Percentiles rank a stretch among this genome's conserved stretches.
These are phyloP conservation scores for Anguilla japonica DNA, from an alignment of 2,113 vertebrate genomes.

Conservation along the genomic window DNA sequence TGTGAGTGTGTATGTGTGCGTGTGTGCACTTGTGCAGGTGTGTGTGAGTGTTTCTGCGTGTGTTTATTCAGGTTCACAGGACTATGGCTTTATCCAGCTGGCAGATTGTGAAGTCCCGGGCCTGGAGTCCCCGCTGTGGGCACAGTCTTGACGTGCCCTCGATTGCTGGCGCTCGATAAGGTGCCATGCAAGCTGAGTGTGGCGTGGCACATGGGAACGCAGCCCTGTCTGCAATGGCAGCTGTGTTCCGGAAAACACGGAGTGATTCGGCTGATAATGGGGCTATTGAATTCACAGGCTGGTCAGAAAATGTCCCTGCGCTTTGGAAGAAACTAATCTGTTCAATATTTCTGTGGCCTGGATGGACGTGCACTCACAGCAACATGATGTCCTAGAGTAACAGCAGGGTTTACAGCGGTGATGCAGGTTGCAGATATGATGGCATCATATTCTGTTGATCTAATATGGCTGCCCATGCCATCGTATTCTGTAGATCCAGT, in stretches of 20 bases:
- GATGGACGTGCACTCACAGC: neutral
- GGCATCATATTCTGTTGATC: neutral
- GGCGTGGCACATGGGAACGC: neutral
- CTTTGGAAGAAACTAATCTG: neutral
- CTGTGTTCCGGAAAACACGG: neutral
- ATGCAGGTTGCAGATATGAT: neutral
- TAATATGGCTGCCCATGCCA: neutral
- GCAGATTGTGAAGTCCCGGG: neutral
- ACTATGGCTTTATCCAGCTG: neutral
- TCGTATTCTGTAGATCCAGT: neutral
- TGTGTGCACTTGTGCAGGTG: neutral
- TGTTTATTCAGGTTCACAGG: neutral
- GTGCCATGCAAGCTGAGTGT: neutral
- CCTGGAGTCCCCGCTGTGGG: neutral
- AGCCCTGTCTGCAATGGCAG: neutral
- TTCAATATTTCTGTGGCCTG: neutral
- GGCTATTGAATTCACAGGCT: neutral
- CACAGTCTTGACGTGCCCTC: neutral
- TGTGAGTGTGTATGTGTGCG: neutral
- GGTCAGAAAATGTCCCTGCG: neutral
- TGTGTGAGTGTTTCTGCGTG: neutral
- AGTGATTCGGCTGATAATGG: neutral
- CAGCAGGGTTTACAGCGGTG: neutral
- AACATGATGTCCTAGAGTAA: neutral
- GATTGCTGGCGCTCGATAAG: neutral